Percentiles rank a stretch among this genome's conserved stretches.
Conservation (phyloP, 2,113 vertebrate genomes). For the Tyto alba region DNA sequence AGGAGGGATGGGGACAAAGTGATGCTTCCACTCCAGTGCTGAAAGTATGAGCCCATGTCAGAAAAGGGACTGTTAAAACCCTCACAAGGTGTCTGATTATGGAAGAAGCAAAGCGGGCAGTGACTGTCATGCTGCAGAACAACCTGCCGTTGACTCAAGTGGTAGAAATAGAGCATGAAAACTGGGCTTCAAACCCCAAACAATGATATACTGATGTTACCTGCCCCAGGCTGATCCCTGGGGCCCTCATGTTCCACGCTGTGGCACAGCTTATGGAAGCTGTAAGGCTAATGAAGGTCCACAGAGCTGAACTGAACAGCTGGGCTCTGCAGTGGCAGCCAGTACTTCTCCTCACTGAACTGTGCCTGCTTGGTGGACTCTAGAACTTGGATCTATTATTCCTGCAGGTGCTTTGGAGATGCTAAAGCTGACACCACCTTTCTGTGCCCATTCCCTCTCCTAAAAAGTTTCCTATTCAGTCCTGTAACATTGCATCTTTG, state of each 20-base stretch:
- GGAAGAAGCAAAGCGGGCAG: background rate
- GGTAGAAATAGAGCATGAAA: constrained; percentile 1
- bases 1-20: background rate
- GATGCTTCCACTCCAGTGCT: background rate
- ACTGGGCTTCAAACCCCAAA: background rate
- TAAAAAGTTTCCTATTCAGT: background rate
- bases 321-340: background rate
- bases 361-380: background rate
- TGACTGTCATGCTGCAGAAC: background rate
- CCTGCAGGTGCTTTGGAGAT: background rate
- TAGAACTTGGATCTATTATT: background rate
- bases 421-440: background rate
- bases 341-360: background rate
- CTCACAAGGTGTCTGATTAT: background rate
- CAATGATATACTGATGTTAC: rapidly evolving
- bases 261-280: background rate
- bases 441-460: background rate
- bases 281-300: background rate
- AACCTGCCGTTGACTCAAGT: background rate
- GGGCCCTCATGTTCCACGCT: background rate
- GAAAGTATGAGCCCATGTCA: background rate
- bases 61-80: background rate
- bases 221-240: background rate
- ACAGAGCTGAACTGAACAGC: background rate
- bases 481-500: background rate